phyloP scores from a whole-genome alignment of 2,888 invertebrate genomes.

The Xestoiulus laeticollis region DNA sequence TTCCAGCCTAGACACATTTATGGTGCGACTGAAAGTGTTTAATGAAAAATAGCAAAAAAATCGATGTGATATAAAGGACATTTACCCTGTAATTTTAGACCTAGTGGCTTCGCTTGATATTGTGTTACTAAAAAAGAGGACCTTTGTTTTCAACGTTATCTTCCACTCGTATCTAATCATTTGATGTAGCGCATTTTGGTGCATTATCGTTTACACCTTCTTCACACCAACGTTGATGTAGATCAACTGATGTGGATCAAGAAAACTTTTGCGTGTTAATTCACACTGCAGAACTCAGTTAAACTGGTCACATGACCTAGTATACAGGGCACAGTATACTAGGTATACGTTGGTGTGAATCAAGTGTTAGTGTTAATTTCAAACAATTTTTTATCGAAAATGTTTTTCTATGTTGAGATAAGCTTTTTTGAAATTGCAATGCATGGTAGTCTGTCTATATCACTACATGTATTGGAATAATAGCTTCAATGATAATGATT shows the following conservation, averaged over 20 bases:
- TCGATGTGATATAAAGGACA: slow-evolving; percentile 1
- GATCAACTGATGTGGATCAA: too few relatives aligned
- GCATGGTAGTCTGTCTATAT: too few relatives aligned
- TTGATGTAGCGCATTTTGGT: background rate
- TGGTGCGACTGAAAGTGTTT: background rate
- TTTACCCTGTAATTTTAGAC: background rate
- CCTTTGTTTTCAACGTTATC: background rate
- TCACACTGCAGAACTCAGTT: too few relatives aligned
- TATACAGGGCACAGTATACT: too few relatives aligned
- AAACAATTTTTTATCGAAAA: background rate
- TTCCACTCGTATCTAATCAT: background rate
- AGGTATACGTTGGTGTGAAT: too few relatives aligned
- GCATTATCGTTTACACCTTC: background rate
- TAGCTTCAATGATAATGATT: too few relatives aligned
- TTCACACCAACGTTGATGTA: too few relatives aligned
- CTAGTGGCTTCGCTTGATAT: background rate
- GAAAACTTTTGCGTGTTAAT: too few relatives aligned
- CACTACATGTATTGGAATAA: too few relatives aligned
- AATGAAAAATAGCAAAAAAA: slow-evolving; percentile 13
- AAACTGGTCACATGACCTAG: too few relatives aligned
- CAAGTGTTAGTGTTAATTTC: too few relatives aligned
- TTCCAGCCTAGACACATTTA: background rate
- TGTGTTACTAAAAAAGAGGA: background rate
- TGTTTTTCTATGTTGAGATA: background rate
- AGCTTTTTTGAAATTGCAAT: too few relatives aligned